Base-by-base conservation (phyloP, 2,888 invertebrate genomes). In the Parelbella ahira region DNA sequence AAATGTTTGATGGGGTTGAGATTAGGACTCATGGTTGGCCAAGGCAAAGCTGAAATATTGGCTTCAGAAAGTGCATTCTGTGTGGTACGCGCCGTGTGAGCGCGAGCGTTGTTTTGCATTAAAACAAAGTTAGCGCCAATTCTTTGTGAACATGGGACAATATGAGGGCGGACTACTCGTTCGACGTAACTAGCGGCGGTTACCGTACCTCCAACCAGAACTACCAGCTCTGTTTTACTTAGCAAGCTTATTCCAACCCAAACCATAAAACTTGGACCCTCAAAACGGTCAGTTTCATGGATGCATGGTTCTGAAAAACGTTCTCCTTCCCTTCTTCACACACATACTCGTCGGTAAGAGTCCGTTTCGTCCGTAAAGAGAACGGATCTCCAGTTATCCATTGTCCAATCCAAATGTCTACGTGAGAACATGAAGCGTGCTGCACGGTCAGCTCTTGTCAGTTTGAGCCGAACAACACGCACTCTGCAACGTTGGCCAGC, bases 161-260 rank as follows among this genome's bases (percentile, higher is more conserved):
- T 11, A 9, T 25, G 6, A 9, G 24, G 24, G 10, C 11, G 9
- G 25, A 25, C 10, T 3, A 25, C 25, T 3, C 10, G 9, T 9
- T 11, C 25, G 10, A 25, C 11, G 25, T 25, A 25, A 25, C 25
- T 8, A 3, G 9, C 5, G 3, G 11, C 9, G 11, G 25, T 25
- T 10, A 25, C 24, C 6, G 24, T 4, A 10, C 11, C 1, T 6
- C 1, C 25, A 25, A 10, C 11, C 9, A 25, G 9, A 25, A 25
- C 6, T 6, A 5, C 9, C 2, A 25, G 5, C 10, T 27, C 12
- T 1, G 12, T 27, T 27, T 27, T 27, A 27, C n/a, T n/a, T 7
- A n/a, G 25, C n/a, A 27, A 27, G 8, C 25, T 10, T 1, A 12
- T 27, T 12, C 25, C 25, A 12, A 5, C 24, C 24, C n/a, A 25